phyloP scores from a whole-genome alignment of 2,797 vertebrate genomes.

The Sebastes diploproa region DNA sequence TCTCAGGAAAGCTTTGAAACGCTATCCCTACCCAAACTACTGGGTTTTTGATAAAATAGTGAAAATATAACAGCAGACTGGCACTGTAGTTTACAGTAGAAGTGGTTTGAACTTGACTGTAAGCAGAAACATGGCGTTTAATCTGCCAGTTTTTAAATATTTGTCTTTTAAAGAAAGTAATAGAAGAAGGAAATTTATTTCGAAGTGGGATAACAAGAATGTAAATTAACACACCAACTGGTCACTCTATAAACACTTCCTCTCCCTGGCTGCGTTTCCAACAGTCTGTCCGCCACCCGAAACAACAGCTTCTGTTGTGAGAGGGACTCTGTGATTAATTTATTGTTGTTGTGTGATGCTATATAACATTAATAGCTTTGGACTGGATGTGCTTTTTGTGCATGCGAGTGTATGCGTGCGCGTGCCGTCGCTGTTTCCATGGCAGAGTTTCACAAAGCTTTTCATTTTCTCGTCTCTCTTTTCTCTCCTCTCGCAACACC shows the following conservation, averaged over 20 bases:
- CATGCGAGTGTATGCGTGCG: not conserved
- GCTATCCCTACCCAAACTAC: slow-evolving; percentile 5
- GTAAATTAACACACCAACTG: slow-evolving; percentile 35
- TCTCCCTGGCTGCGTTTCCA: slow-evolving; percentile 40
- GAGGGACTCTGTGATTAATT: slow-evolving; percentile 53
- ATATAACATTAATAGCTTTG: slow-evolving; percentile 63
- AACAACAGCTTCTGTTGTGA: slow-evolving; percentile 46
- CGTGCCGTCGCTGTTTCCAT: slow-evolving; percentile 59
- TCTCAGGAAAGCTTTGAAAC: slow-evolving; percentile 36
- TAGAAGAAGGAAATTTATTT: slow-evolving; percentile 6
- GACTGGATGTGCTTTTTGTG: slow-evolving; percentile 39
- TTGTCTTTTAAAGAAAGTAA: not conserved
- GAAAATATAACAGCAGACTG: not conserved
- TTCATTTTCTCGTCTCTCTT: slow-evolving; percentile 61
- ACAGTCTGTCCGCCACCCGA: slow-evolving; percentile 37
- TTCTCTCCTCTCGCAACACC: slow-evolving; percentile 70
- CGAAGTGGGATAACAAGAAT: not conserved
- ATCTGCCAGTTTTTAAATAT: not conserved
- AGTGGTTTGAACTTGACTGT: not conserved
- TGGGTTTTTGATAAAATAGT: not conserved
- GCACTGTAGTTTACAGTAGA: not conserved
- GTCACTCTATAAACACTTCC: slow-evolving; percentile 36
- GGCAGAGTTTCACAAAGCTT: slow-evolving; percentile 70
- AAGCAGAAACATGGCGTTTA: not conserved
- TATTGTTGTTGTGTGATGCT: slow-evolving; percentile 50